Evolutionary conservation across 1,140 invertebrate species (phyloP).

Genomic region (Sesamia nonagrioides): DNA sequence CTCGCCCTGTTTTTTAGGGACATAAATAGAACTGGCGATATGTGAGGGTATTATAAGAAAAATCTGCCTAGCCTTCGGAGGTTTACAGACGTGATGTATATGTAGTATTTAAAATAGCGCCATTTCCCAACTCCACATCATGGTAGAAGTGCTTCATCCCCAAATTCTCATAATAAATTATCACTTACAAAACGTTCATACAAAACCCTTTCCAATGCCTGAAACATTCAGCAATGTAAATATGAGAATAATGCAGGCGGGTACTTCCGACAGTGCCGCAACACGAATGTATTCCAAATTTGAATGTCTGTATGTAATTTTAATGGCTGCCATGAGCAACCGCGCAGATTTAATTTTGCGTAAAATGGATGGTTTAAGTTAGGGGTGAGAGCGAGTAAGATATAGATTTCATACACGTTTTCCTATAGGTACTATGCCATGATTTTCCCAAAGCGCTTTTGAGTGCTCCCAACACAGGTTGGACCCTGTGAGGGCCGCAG

Average conservation of each 20-base stretch:
- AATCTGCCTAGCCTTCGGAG: too few relatives aligned
- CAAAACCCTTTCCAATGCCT: conserved; percentile 28
- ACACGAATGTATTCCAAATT: conserved; percentile 53
- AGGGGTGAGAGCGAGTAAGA: conserved; percentile 34
- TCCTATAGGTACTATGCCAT: background rate
- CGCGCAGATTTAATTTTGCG: conserved; percentile 65
- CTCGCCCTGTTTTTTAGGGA: too few relatives aligned
- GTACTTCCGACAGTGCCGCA: conserved; percentile 42
- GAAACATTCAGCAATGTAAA: conserved; percentile 46
- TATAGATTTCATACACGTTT: background rate
- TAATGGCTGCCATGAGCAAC: conserved; percentile 57
- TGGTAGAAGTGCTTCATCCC: background rate
- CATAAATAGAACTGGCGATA: too few relatives aligned
- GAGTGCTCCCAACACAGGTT: too few relatives aligned
- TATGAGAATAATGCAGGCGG: conserved; percentile 42
- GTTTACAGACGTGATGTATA: too few relatives aligned
- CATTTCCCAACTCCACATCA: background rate
- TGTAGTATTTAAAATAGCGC: too few relatives aligned
- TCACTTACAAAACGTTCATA: conserved; percentile 7
- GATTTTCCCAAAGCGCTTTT: background rate
- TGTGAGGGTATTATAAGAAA: too few relatives aligned
- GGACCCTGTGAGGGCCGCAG: too few relatives aligned
- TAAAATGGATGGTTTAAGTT: conserved; percentile 49
- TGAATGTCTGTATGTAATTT: conserved; percentile 61
- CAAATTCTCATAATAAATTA: conserved; percentile 18